Conservation (phyloP, 2,797 vertebrate genomes). For the Peromyscus eremicus region DNA sequence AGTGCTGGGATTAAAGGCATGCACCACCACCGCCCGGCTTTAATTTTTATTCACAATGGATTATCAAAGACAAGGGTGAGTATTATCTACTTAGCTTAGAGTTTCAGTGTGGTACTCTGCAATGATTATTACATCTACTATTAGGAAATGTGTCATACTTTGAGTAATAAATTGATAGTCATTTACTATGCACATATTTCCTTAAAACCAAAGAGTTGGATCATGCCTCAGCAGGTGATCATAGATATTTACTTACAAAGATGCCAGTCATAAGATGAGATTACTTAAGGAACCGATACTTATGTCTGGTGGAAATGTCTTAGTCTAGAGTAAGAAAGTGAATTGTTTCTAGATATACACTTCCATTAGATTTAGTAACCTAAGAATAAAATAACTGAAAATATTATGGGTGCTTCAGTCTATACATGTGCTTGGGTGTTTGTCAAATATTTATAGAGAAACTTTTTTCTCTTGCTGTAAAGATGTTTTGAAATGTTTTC, state of each 20-base stretch:
- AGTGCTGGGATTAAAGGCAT: too few species aligned
- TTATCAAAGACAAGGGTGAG: background rate
- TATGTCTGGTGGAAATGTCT: background rate
- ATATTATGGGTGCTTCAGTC: background rate
- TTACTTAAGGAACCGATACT: background rate
- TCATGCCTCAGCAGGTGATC: fast-evolving
- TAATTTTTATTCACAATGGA: background rate
- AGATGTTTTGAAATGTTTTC: background rate
- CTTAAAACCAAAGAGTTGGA: background rate
- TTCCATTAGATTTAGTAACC: background rate
- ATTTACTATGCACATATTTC: background rate
- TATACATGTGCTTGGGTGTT: background rate
- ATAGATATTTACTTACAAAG: background rate
- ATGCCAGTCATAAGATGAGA: background rate
- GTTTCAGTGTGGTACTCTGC: background rate
- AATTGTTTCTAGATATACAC: background rate
- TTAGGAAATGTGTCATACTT: too few species aligned
- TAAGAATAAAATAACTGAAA: background rate
- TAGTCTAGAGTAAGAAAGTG: background rate
- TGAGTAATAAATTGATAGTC: background rate
- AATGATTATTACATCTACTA: background rate
- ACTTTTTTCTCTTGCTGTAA: background rate
- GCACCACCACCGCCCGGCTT: too few species aligned
- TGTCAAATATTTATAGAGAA: fast-evolving
- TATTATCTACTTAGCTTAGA: background rate